These are phyloP conservation scores for Aphaenogaster rudis DNA, from an alignment of 1,140 invertebrate species.

Conservation along the genomic window DNA sequence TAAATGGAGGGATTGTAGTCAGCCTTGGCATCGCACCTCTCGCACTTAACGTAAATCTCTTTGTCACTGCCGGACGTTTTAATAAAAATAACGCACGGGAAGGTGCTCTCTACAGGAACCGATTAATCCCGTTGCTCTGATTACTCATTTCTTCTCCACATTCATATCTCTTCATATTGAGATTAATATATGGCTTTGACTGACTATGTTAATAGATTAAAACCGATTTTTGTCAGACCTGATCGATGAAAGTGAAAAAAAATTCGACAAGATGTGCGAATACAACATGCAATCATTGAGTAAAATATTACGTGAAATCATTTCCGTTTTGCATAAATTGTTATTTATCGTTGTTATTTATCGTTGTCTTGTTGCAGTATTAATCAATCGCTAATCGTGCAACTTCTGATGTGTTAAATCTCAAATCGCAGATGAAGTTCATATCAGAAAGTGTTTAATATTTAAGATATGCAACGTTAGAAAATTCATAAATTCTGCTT, in stretches of 20 bases:
- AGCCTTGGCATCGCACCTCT: slow-evolving; percentile 61
- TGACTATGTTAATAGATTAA: neutral
- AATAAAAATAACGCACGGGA: slow-evolving; percentile 3
- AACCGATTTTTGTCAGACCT: neutral
- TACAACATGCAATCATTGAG: neutral
- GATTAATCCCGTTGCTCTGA: slow-evolving; percentile 39
- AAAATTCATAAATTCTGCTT: neutral
- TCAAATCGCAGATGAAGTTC: neutral
- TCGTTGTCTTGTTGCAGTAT: neutral
- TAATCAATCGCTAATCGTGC: neutral
- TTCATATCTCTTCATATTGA: neutral
- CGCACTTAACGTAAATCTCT: slow-evolving; percentile 24
- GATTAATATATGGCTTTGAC: neutral
- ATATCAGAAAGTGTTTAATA: neutral
- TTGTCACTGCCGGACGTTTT: slow-evolving; percentile 52
- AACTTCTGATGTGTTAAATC: neutral
- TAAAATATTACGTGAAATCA: neutral
- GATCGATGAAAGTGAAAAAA: neutral
- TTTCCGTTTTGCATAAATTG: too few species aligned
- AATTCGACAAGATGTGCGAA: neutral
- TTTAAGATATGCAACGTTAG: neutral
- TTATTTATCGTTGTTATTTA: neutral
- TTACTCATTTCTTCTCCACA: neutral
- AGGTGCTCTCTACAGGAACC: slow-evolving; percentile 7
- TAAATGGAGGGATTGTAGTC: slow-evolving; percentile 67